phyloP scores from a whole-genome alignment of 1,140 invertebrate species.

The Euwallacea similis region DNA sequence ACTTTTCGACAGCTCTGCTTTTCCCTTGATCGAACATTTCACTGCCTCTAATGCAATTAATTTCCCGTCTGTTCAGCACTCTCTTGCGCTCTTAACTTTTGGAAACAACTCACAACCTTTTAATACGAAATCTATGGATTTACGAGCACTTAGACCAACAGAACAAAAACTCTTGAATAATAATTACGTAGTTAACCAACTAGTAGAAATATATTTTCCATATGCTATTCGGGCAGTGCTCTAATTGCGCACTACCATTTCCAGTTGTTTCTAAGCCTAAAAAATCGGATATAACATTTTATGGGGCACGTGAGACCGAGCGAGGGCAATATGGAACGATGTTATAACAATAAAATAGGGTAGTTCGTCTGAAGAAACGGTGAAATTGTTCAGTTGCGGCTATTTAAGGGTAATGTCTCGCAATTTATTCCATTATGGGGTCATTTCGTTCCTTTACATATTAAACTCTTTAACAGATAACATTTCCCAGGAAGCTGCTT shows the following conservation, averaged over 20 bases:
- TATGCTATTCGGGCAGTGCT: background rate
- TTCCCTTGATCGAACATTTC: no score
- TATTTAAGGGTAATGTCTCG: slow-evolving; percentile 44
- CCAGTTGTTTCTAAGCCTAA: background rate
- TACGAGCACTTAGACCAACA: no score
- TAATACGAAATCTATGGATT: no score
- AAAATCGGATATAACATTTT: slow-evolving; percentile 25
- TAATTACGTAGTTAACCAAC: no score
- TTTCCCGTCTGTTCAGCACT: no score
- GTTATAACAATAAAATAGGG: slow-evolving; percentile 45
- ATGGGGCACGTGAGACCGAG: slow-evolving; percentile 30
- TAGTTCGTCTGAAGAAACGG: slow-evolving; percentile 42
- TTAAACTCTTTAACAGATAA: slow-evolving; percentile 40
- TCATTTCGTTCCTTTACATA: slow-evolving; percentile 39
- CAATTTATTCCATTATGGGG: slow-evolving; percentile 43
- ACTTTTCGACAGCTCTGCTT: no score
- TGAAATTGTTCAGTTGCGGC: slow-evolving; percentile 45
- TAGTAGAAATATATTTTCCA: background rate
- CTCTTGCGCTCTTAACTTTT: no score
- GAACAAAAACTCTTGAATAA: no score
- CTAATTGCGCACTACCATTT: background rate
- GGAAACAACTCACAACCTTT: no score
- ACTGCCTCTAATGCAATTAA: no score
- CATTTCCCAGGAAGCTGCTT: slow-evolving; percentile 26
- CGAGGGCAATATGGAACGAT: slow-evolving; percentile 41